phyloP scores from a whole-genome alignment of 2,797 vertebrate genomes.

The Delichon dasypus region DNA sequence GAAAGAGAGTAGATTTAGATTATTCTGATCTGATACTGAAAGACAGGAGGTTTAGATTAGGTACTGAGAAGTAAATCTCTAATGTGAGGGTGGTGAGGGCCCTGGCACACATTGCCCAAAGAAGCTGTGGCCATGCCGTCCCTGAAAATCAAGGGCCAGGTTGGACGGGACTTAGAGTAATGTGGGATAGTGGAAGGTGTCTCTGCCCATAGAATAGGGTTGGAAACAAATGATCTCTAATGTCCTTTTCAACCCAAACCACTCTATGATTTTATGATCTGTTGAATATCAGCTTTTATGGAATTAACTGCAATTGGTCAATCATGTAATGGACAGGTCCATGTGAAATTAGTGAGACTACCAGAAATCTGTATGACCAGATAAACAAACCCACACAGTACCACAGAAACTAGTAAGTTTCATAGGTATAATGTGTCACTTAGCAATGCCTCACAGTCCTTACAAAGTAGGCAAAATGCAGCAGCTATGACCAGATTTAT shows the following conservation, averaged over 20 bases:
- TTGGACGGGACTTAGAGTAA: background rate
- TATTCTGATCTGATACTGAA: background rate
- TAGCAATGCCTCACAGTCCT: background rate
- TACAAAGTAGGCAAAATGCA: background rate
- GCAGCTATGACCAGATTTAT: background rate
- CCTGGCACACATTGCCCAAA: background rate
- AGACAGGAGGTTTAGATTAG: background rate
- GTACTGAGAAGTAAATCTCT: background rate
- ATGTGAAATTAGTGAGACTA: background rate
- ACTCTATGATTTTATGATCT: background rate
- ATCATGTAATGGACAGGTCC: background rate
- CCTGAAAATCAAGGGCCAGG: background rate
- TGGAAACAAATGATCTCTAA: background rate
- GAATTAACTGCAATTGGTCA: background rate
- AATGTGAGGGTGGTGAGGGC: accelerated
- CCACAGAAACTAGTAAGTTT: background rate
- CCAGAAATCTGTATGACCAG: background rate
- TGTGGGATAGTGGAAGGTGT: background rate
- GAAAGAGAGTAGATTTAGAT: background rate
- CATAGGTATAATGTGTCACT: accelerated
- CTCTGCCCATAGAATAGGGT: background rate
- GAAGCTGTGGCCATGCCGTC: background rate
- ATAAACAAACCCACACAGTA: background rate
- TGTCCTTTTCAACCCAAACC: background rate
- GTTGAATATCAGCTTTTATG: background rate